Base-by-base conservation (phyloP, 1,140 invertebrate species). In the Zaprionus davidi region DNA sequence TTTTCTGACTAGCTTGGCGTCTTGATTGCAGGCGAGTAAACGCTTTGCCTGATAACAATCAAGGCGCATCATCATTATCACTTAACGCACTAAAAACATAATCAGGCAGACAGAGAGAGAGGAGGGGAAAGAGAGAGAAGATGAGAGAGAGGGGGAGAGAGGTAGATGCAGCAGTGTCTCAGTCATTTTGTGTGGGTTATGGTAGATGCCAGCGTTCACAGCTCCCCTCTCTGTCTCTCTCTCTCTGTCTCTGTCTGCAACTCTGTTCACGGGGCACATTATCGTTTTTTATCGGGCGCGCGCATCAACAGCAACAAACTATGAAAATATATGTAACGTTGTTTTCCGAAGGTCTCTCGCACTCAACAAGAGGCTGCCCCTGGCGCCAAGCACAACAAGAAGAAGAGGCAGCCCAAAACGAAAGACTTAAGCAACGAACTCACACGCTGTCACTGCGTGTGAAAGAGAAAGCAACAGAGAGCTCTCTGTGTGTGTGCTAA, bases 81-180 rank as follows among this genome's bases (percentile, higher is more conserved):
- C 85, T 90, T 90, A 90, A 81, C 82, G 86, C 85, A 90, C 85
- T 90, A 90, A 90, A 90, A 90, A 90, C 85, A 90, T 90, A 90
- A 90, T 90, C 85, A 90, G 79, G 78, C 51, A 56, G 31, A 4
- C 63, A 53, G 31, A 34, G 9, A 3, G 31, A 11, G 31, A 34
- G 9, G 9, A 3, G 3, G 28, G 72, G 71, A 62, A 58, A 28
- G 31, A 11, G 2, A 31, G 31, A 11, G 31, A 31, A 9, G 3
- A 69, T 55, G 63, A 59, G 34, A 58, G 7, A 31, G 31, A 0
- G 2, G 31, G 9, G 9, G 31, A 31, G 7, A 7, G 28, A 31
- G 31, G 31, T 34, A 34, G 31, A 3, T 34, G 31, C 9, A 34
- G 9, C 31, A 11, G 9, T 11, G 38, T 26, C 69, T 24, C 44